A percentile compares a stretch with the other conserved stretches of the same genome.
phyloP scores from a whole-genome alignment of 2,797 vertebrate species.

The Parauchenoglanis punctatus region DNA sequence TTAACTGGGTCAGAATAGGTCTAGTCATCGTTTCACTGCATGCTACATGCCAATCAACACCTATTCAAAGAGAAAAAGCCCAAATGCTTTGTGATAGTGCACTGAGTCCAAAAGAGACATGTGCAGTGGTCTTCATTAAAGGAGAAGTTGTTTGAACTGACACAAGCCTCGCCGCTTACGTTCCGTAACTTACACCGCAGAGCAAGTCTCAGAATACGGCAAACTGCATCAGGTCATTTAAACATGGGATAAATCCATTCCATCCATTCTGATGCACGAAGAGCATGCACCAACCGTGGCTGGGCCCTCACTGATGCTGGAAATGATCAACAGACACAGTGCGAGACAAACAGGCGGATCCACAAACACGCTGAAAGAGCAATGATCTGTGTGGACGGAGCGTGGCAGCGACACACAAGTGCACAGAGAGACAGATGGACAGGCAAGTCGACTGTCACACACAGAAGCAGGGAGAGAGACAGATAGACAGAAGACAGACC shows the following conservation, averaged over 20 bases:
- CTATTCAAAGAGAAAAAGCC: constrained; percentile 27
- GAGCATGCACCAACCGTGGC: constrained; percentile 40
- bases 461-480: constrained; percentile 37
- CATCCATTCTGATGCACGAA: constrained; percentile 42
- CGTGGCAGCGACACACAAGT: constrained; percentile 29
- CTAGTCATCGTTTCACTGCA: constrained; percentile 53
- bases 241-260: constrained; percentile 63
- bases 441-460: constrained; percentile 29
- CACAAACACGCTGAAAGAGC: constrained; percentile 30
- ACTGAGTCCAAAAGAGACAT: constrained; percentile 28
- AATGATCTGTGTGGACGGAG: constrained; percentile 34
- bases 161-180: constrained; percentile 31
- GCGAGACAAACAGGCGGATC: constrained; percentile 35
- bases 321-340: constrained; percentile 49
- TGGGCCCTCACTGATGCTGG: constrained; percentile 50
- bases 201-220: constrained; percentile 53
- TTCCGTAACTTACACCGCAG: constrained; percentile 39
- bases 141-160: constrained; percentile 36
- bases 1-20: constrained; percentile 37
- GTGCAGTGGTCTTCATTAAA: constrained; percentile 58
- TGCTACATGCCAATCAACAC: constrained; percentile 59
- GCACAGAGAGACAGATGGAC: constrained; percentile 38
- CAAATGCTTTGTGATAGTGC: constrained; percentile 40
- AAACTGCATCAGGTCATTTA: constrained; percentile 46
- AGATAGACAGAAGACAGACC: constrained; percentile 29